Evolutionary conservation across 2,888 invertebrate genomes (phyloP).

Genomic region (Junonia oenone): DNA sequence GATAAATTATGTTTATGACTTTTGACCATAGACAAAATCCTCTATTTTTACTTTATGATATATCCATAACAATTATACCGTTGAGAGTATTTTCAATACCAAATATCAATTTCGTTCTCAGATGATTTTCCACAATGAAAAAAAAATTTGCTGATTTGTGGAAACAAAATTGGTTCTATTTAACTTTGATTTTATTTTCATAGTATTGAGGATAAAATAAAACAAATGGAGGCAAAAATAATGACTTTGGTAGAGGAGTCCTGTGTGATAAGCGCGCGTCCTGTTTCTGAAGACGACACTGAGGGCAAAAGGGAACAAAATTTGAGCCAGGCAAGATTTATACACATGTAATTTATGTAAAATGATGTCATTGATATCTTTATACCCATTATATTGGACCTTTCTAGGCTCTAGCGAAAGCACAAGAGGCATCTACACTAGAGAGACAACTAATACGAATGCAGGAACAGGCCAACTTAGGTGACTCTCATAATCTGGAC

Average conservation of each 20-base stretch:
- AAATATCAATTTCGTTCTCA: no score
- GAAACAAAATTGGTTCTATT: no score
- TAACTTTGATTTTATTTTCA: no score
- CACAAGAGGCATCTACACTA: constrained; percentile 96
- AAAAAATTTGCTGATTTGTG: no score
- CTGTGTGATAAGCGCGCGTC: constrained; percentile 75
- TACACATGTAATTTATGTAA: neutral
- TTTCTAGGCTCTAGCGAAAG: constrained; percentile 87
- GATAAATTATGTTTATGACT: no score
- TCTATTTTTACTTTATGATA: no score
- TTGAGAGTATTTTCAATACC: no score
- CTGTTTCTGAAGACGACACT: constrained; percentile 52
- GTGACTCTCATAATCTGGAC: constrained; percentile 95
- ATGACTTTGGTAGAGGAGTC: constrained; percentile 95
- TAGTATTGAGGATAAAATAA: constrained; percentile 95
- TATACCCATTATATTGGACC: neutral
- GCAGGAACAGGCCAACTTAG: constrained; percentile 93
- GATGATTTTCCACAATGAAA: no score
- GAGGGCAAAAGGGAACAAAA: constrained; percentile 51
- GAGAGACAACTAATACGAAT: constrained; percentile 93
- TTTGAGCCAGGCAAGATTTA: constrained; percentile 54
- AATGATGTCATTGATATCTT: neutral
- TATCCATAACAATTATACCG: no score
- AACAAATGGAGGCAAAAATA: constrained; percentile 92
- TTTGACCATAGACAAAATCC: no score